Percentiles rank a stretch among this genome's conserved stretches.
These are phyloP conservation scores for Plebejus melissa DNA, from an alignment of 2,888 invertebrate genomes.

Conservation along the genomic window DNA sequence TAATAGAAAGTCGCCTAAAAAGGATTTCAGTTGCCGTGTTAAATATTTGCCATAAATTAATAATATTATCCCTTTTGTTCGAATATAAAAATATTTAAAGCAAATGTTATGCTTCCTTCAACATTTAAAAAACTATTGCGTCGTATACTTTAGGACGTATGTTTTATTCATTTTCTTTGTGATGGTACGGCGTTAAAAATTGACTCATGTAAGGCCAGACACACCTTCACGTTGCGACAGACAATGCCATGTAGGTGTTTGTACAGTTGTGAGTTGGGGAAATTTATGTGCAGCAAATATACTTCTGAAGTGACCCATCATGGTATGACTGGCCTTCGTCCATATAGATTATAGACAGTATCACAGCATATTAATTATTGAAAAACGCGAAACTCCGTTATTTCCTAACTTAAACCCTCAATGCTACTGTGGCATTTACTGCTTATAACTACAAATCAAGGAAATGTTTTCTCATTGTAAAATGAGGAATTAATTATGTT, in stretches of 20 bases:
- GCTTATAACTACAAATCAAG: not conserved
- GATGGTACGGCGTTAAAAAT: constrained; percentile 28
- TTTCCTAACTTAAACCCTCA: not conserved
- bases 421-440: not conserved
- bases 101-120: not conserved
- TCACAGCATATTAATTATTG: too few relatives aligned
- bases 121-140: constrained; percentile 12
- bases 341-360: not conserved
- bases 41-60: too few relatives aligned
- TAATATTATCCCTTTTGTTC: not conserved
- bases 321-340: not conserved
- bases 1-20: too few relatives aligned
- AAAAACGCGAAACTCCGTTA: too few relatives aligned
- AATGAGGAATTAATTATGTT: not conserved
- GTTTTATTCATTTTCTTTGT: constrained; percentile 27
- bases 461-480: not conserved
- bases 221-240: constrained; percentile 45
- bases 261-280: not conserved
- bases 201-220: constrained; percentile 38
- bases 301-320: not conserved
- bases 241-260: constrained; percentile 37
- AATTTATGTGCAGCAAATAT: not conserved
- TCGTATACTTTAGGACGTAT: constrained; percentile 10
- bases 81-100: not conserved
- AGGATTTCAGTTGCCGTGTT: too few relatives aligned